Evolutionary conservation across 2,113 vertebrate species (phyloP), one percentile per base, ranked within the genome.

Genomic region (Ciconia maguari): DNA sequence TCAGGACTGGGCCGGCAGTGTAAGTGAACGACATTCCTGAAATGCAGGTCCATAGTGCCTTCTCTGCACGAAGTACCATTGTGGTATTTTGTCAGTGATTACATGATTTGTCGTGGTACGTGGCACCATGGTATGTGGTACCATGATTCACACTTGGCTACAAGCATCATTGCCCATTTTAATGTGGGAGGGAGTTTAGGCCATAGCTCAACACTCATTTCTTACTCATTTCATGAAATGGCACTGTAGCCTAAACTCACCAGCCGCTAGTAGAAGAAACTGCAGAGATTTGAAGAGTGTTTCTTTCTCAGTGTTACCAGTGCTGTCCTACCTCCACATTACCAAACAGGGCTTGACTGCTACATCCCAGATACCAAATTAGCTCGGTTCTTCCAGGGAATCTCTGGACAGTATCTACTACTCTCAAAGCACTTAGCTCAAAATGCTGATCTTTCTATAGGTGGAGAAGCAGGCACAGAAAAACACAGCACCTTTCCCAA

Each of bases 201-300:
- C n/a, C n/a, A 41, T 16, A 60, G 60, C 48, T 84, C 55, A 52
- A 25, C 44, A 57, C 0, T 2, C 4, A 32, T 79, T 93, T 82
- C 69, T 91, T 85, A 87, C 71, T 83, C 62, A 58, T 89, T 83
- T 65, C 13, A 41, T 89, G 44, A 87, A 95, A 51, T 24, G 32
- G 44, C 15, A 24, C 34, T 15, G 18, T 41, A 79, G 41, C 17
- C 61, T 84, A 38, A 96, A 78, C 21, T 64, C 44, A 57, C 10
- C 44, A 38, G 13, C 46, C 7, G 6, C 44, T 82, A 69, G 32
- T 7, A 83, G n/a, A 69, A 92, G 70, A 82, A 87, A 72, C 22
- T 26, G 22, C 61, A 85, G 42, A 84, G 17, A 49, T 89, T 22
- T 61, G 27, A 85, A 22, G 71, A 38, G 7, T 68, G 12, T n/a